Base-by-base conservation (phyloP, 2,888 invertebrate genomes). In the Lepidochitona cinerea region DNA sequence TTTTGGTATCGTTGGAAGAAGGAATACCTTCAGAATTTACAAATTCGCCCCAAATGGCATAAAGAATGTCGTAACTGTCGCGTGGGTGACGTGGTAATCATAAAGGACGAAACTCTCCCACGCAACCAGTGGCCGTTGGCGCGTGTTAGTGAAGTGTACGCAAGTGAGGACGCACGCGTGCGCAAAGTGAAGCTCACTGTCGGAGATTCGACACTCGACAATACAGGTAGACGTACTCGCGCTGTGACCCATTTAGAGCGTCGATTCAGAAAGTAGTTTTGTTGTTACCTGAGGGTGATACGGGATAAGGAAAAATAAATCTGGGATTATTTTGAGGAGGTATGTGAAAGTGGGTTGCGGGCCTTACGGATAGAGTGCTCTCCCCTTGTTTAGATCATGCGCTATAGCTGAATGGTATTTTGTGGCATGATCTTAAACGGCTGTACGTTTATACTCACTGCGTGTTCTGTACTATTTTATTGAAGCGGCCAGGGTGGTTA, bases 1-100 rank as follows among this genome's bases (percentile, higher is more conserved):
- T 81, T 83, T 68, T 83, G 80, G 82, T 7, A n/a, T 35, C 70
- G 81, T 9, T 82, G 81, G 81, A 65, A 67, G 32, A 67, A 23
- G 33, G 81, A 82, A 52, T 80, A 72, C 74, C 37, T 81, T 0
- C 69, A 69, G 23, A 76, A 36, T 32, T 64, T 79, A 6, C 74
- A 78, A 49, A 9, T 64, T 3, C 54, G 80, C 23, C 64, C 54
- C 12, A 81, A 80, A 37, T 81, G 81, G 79, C 26, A 66, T 0
- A 18, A 36, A n/a, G 52, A 68, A 1, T 37, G 32, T 18, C 37
- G 79, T 54, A 78, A 78, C 37, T 14, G 80, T 1, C 0, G 12
- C 0, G 68, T 73, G n/a, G 79, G 80, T n/a, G 80, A 82, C 52
- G 36, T 82, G 36, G 82, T 81, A 7, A 49, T 82, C 4, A 12